Evolutionary conservation across 2,888 invertebrate species (phyloP).

Genomic region (Trichopria drosophilae): DNA sequence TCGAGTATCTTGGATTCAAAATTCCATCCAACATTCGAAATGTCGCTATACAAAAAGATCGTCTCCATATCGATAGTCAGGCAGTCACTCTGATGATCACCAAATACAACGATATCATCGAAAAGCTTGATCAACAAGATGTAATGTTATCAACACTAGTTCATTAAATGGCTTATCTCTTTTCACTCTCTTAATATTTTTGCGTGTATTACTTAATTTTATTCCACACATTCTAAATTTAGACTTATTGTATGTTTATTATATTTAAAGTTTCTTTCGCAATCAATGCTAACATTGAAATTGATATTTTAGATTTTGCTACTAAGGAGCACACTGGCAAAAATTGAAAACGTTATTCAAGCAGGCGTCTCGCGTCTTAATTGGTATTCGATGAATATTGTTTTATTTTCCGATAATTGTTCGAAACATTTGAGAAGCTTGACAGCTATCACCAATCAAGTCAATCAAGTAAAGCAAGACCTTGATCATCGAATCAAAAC

Average conservation of each 20-base stretch:
- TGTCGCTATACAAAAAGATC: conserved; percentile 66
- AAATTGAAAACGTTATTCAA: conserved; percentile 75
- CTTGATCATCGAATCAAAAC: conserved; percentile 44
- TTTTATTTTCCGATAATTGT: conserved; percentile 70
- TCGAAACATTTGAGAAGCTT: conserved; percentile 64
- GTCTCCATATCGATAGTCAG: conserved; percentile 69
- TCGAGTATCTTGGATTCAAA: conserved; percentile 71
- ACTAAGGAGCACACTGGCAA: conserved; percentile 69
- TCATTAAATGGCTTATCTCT: too few relatives aligned
- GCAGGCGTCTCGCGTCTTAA: conserved; percentile 81
- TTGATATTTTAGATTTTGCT: conserved; percentile 63
- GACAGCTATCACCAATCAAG: conserved; percentile 69
- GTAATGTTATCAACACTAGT: too few relatives aligned
- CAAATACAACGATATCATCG: conserved; percentile 68
- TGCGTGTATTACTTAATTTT: too few relatives aligned
- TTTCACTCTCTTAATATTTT: too few relatives aligned
- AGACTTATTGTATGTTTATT: background rate
- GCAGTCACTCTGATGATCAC: conserved; percentile 64
- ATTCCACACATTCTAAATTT: too few relatives aligned
- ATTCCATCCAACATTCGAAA: conserved; percentile 62
- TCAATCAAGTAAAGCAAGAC: conserved; percentile 62
- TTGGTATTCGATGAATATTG: conserved; percentile 84
- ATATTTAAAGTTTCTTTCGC: background rate
- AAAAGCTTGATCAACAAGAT: conserved; percentile 72
- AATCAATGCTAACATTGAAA: conserved; percentile 1